These are phyloP conservation scores for Acanthoscelides obtectus DNA, from an alignment of 2,888 invertebrate species.

Conservation along the genomic window DNA sequence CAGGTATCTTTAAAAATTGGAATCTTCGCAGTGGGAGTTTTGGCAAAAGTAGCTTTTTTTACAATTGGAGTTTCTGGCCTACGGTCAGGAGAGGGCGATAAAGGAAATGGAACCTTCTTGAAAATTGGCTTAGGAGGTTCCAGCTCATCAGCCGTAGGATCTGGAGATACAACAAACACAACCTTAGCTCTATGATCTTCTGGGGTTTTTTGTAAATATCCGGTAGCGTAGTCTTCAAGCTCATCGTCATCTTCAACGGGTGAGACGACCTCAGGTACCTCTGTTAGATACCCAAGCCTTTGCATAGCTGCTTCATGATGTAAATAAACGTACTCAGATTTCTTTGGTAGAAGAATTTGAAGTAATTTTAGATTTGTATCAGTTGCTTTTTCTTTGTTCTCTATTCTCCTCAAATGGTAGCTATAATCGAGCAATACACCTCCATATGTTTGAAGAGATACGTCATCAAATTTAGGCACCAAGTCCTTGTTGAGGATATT, in stretches of 20 bases:
- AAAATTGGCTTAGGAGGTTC: slow-evolving; percentile 10
- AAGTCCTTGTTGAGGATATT: slow-evolving; percentile 13
- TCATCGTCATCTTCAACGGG: slow-evolving; percentile 7
- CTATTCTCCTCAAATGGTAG: slow-evolving; percentile 20
- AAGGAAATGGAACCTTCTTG: slow-evolving; percentile 15
- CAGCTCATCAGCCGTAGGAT: background rate
- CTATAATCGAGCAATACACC: slow-evolving; percentile 27
- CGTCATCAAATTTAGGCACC: slow-evolving; percentile 19
- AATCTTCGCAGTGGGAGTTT: slow-evolving; percentile 12
- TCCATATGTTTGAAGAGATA: slow-evolving; percentile 21
- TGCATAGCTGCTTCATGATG: slow-evolving; percentile 29
- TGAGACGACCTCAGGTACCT: slow-evolving; percentile 4
- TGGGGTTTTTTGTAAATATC: slow-evolving; percentile 15
- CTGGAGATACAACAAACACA: slow-evolving; percentile 10
- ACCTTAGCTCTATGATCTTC: slow-evolving; percentile 18
- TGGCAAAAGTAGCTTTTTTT: background rate
- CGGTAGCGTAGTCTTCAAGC: slow-evolving; percentile 1
- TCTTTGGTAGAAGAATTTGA: slow-evolving; percentile 8
- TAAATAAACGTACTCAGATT: slow-evolving; percentile 24
- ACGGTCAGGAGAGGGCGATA: slow-evolving; percentile 7
- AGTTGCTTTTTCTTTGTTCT: slow-evolving; percentile 20
- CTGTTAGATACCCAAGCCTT: slow-evolving; percentile 21
- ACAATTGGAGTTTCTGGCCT: background rate
- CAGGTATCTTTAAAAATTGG: slow-evolving; percentile 6
- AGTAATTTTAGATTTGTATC: slow-evolving; percentile 21